phyloP scores from a whole-genome alignment of 2,113 vertebrate species.

The Lophochroa leadbeateri region DNA sequence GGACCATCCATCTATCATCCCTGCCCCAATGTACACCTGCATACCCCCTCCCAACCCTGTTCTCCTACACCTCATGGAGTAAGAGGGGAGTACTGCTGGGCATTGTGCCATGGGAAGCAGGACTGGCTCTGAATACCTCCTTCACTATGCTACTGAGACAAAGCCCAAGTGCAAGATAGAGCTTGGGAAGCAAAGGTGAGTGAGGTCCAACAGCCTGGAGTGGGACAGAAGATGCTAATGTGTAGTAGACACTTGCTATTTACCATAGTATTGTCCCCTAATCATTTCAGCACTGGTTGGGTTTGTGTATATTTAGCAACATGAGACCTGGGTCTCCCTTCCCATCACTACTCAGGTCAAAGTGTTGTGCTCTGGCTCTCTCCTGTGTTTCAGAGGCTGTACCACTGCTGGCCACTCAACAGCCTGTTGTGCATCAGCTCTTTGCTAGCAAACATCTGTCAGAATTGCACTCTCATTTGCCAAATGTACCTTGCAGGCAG shows the following conservation, averaged over 20 bases:
- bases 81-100: background rate
- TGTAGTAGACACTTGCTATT: background rate
- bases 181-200: background rate
- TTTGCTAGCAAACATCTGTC: background rate
- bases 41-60: background rate
- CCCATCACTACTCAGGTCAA: fast-evolving
- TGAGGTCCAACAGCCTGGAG: background rate
- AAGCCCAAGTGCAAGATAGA: background rate
- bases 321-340: background rate
- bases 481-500: background rate
- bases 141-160: background rate
- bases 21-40: background rate
- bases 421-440: background rate
- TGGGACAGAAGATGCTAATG: background rate
- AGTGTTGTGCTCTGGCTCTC: background rate
- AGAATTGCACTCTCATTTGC: background rate
- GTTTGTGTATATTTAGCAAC: background rate
- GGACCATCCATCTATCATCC: background rate
- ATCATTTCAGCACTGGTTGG: background rate
- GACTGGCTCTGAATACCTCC: background rate
- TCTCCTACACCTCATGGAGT: background rate
- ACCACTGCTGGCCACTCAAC: background rate
- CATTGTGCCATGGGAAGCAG: background rate
- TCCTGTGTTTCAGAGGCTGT: background rate
- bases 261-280: background rate